phyloP scores from a whole-genome alignment of 1,140 invertebrate species.

The Platyura marginata region DNA sequence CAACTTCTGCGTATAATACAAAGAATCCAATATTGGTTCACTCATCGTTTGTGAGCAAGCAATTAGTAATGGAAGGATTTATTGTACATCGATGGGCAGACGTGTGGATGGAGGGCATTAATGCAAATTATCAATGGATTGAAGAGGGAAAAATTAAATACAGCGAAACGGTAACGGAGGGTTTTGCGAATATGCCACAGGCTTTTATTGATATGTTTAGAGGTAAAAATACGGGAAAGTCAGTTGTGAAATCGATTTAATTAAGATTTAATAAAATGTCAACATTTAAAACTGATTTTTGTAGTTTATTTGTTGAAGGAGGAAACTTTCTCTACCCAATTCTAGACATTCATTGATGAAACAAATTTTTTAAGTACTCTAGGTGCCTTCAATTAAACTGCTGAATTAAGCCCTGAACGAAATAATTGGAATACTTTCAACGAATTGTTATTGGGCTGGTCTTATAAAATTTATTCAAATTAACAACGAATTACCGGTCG shows the following conservation, averaged over 20 bases:
- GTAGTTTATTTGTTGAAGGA: too few relatives aligned
- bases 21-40: slow-evolving; percentile 29
- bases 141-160: slow-evolving; percentile 37
- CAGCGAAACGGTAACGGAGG: slow-evolving; percentile 36
- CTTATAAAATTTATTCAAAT: too few relatives aligned
- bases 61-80: slow-evolving; percentile 43
- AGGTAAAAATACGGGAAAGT: slow-evolving; percentile 43
- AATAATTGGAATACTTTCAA: too few relatives aligned
- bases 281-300: too few relatives aligned
- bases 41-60: slow-evolving; percentile 27
- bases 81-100: slow-evolving; percentile 28
- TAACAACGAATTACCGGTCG: too few relatives aligned
- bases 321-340: too few relatives aligned
- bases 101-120: slow-evolving; percentile 19
- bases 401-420: too few relatives aligned
- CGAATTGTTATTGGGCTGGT: too few relatives aligned
- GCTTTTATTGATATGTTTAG: slow-evolving; percentile 40
- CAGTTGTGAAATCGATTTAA: slow-evolving; percentile 38
- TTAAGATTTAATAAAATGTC: too few relatives aligned
- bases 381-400: too few relatives aligned
- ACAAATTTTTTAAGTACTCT: too few relatives aligned
- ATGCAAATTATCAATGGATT: slow-evolving; percentile 34
- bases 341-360: too few relatives aligned
- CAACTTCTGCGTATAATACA: slow-evolving; percentile 20
- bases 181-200: slow-evolving; percentile 43